These are phyloP conservation scores for Glandiceps talaboti DNA, from an alignment of 53 echinoderm and acorn worm genomes.

Conservation along the genomic window DNA sequence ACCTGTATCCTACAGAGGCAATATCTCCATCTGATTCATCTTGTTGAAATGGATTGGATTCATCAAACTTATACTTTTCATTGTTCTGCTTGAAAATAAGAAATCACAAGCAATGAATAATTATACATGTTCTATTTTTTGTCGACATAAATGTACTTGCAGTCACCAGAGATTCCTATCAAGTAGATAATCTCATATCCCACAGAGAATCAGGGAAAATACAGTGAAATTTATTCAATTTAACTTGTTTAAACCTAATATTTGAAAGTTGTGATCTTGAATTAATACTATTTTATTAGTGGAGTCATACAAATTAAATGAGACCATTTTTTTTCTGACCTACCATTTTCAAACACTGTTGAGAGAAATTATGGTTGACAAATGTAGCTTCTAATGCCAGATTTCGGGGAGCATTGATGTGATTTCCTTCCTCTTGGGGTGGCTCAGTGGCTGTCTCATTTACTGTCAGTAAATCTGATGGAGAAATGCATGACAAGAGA, in stretches of 20 bases:
- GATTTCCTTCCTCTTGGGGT: slow-evolving; percentile 83
- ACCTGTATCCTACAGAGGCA: slow-evolving; percentile 94
- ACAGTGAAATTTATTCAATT: no score
- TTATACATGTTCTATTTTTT: no score
- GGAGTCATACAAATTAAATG: no score
- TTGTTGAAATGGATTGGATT: slow-evolving; percentile 64
- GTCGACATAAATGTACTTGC: no score
- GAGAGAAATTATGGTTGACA: slow-evolving; percentile 95
- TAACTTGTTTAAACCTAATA: no score
- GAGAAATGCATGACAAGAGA: no score
- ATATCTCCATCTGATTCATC: slow-evolving; percentile 85
- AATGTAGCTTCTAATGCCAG: slow-evolving; percentile 91
- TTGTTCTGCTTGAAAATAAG: slow-evolving; percentile 27
- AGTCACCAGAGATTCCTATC: no score
- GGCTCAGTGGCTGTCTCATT: slow-evolving; percentile 90
- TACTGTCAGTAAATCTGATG: slow-evolving; percentile 91
- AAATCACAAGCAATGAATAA: slow-evolving; percentile 5
- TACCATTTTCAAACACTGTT: slow-evolving; percentile 89
- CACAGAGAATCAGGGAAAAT: no score
- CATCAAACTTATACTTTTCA: slow-evolving; percentile 56
- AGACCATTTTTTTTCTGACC: no score
- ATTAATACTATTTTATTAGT: no score
- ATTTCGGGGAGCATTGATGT: slow-evolving; percentile 89
- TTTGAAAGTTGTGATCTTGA: no score
- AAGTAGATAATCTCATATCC: no score